These are phyloP conservation scores for Rhingia rostrata DNA, from an alignment of 2,888 invertebrate genomes.

Conservation along the genomic window DNA sequence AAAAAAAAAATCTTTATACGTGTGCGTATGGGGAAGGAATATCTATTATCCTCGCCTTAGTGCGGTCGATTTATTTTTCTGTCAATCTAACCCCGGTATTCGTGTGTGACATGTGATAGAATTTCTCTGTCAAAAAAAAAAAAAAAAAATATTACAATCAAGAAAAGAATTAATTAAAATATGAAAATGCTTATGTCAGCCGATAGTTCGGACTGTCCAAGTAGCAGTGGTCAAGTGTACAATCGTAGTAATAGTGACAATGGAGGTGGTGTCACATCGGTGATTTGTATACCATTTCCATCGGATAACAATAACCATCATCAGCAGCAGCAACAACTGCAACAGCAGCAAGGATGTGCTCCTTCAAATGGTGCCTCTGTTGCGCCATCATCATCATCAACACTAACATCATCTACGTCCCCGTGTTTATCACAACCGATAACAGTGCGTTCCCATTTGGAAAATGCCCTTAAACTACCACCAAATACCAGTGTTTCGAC, in stretches of 20 bases:
- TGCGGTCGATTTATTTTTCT: constrained; percentile 53
- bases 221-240: constrained; percentile 77
- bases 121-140: constrained; percentile 26
- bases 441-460: constrained; percentile 79
- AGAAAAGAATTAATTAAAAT: constrained; percentile 43
- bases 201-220: constrained; percentile 82
- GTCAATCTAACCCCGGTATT: constrained; percentile 33
- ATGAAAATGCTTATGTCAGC: constrained; percentile 83
- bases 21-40: constrained; percentile 65
- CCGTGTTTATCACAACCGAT: constrained; percentile 71
- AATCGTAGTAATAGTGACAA: constrained; percentile 60
- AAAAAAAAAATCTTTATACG: constrained; percentile 14
- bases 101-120: constrained; percentile 46
- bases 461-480: constrained; percentile 81
- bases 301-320: constrained; percentile 72
- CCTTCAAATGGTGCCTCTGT: constrained; percentile 27
- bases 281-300: constrained; percentile 79
- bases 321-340: constrained; percentile 20
- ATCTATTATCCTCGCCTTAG: constrained; percentile 56
- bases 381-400: constrained; percentile 59
- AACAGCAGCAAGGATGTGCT: constrained; percentile 48
- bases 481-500: constrained; percentile 81
- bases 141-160: constrained; percentile 21
- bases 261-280: constrained; percentile 78
- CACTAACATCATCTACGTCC: constrained; percentile 77